A percentile compares a stretch with the other conserved stretches of the same genome.
Evolutionary conservation across 2,888 invertebrate genomes (phyloP).

Genomic region (Anodontia alba): DNA sequence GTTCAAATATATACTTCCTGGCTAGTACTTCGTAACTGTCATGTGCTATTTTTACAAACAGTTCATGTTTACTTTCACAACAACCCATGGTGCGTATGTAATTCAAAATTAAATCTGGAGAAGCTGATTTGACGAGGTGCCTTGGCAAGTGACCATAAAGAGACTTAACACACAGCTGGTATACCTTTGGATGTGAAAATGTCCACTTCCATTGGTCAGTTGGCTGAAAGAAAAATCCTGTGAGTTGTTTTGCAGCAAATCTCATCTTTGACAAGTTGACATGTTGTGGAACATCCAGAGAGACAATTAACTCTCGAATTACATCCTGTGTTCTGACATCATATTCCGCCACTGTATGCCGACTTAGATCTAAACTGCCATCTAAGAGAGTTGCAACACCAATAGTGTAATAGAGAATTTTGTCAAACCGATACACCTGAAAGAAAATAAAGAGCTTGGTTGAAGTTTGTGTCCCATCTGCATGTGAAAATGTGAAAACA

Average conservation of each 20-base stretch:
- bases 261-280: conserved; percentile 53
- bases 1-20: conserved; percentile 50
- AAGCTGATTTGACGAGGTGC: conserved; percentile 42
- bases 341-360: conserved; percentile 46
- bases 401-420: conserved; percentile 53
- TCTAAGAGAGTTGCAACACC: conserved; percentile 51
- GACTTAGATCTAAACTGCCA: conserved; percentile 59
- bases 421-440: conserved; percentile 55
- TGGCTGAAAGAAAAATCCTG: conserved; percentile 58
- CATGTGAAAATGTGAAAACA: no score
- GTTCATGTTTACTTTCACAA: conserved; percentile 11
- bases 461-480: no score
- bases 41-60: not conserved
- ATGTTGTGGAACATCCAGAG: conserved; percentile 46
- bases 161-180: conserved; percentile 45
- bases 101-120: conserved; percentile 47
- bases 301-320: conserved; percentile 45
- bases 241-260: conserved; percentile 53
- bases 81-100: conserved; percentile 31
- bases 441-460: not conserved
- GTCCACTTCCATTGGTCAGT: conserved; percentile 40
- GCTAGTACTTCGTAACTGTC: conserved; percentile 29
- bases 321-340: conserved; percentile 45
- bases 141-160: conserved; percentile 37
- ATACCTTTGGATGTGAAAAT: conserved; percentile 53